Conservation (phyloP, 2,113 vertebrate species). For the Cygnus buccinator region DNA sequence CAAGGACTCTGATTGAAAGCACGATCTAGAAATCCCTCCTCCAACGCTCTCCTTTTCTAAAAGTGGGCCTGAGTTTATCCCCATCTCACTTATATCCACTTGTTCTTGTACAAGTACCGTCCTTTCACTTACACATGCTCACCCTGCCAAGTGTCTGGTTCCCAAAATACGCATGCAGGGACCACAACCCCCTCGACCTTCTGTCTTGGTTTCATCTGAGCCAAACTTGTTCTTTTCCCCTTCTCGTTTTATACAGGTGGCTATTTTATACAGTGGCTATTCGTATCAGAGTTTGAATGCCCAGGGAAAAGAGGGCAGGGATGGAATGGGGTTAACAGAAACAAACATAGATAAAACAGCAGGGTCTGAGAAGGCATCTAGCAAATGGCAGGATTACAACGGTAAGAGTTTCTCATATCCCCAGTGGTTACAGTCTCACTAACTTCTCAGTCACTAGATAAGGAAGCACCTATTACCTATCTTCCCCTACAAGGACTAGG, state of each 20-base stretch:
- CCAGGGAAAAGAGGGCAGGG: neutral
- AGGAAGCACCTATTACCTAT: neutral
- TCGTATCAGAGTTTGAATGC: neutral
- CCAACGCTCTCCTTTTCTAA: neutral
- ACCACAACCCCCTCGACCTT: neutral
- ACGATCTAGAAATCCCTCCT: neutral
- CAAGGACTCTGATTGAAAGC: neutral
- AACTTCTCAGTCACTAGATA: neutral
- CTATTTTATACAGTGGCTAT: neutral
- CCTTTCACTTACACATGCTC: fast-evolving
- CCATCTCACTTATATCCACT: neutral
- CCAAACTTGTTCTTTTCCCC: neutral
- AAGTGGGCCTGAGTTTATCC: neutral
- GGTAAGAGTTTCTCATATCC: neutral
- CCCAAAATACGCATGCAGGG: neutral
- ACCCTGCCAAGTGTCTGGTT: neutral
- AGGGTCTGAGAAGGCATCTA: neutral
- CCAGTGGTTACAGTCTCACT: neutral
- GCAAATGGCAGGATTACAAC: neutral
- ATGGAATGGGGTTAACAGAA: fast-evolving
- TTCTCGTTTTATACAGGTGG: neutral
- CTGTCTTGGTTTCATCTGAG: neutral
- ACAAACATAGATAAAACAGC: neutral
- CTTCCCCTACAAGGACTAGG: neutral
- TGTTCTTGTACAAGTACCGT: neutral